A percentile compares a stretch with the other conserved stretches of the same genome.
Conservation (phyloP, 1,140 invertebrate genomes). For the Heliconius melpomene region DNA sequence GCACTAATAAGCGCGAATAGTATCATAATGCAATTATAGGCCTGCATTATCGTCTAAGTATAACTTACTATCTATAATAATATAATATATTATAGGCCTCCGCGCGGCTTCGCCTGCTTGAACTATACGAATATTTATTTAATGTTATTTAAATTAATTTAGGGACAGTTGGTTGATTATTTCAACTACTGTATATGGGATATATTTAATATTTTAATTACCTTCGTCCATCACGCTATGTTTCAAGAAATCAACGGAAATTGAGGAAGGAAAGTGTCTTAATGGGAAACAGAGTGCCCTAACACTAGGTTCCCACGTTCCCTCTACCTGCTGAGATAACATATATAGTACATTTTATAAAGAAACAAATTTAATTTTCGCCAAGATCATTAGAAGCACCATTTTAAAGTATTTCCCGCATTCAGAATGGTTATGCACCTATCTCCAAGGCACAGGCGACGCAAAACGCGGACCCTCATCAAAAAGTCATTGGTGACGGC, state of each 20-base stretch:
- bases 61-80: not conserved
- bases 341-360: no score
- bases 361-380: not conserved
- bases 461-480: slow-evolving; percentile 32
- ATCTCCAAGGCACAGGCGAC: slow-evolving; percentile 26
- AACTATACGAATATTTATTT: no score
- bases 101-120: no score
- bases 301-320: not conserved
- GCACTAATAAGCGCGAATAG: not conserved
- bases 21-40: not conserved
- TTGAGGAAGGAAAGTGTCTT: not conserved
- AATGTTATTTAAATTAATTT: no score
- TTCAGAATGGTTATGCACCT: slow-evolving; percentile 18
- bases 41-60: not conserved
- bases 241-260: not conserved
- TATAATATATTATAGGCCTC: no score
- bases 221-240: no score
- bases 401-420: slow-evolving; percentile 9
- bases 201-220: no score
- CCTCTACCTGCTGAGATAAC: no score
- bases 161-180: no score
- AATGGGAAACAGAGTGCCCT: not conserved
- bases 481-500: slow-evolving; percentile 33
- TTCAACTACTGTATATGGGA: no score
- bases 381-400: slow-evolving; percentile 4